Percentiles rank a stretch among this genome's conserved stretches.
phyloP scores from a whole-genome alignment of 2,797 vertebrate species.

The Peromyscus nudipes region DNA sequence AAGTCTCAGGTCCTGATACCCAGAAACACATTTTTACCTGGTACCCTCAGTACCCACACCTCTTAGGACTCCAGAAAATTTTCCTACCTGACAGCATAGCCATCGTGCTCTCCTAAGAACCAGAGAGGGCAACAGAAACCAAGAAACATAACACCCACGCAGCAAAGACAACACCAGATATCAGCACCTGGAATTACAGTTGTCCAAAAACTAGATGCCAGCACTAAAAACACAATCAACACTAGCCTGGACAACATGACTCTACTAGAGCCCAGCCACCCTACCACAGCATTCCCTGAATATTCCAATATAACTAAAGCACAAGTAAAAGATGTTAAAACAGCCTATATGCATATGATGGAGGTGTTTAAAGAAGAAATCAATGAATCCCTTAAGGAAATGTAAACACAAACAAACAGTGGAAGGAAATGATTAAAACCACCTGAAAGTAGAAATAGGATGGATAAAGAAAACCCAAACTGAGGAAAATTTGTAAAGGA shows the following conservation, averaged over 20 bases:
- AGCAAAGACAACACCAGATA: neutral
- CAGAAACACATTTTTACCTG: neutral
- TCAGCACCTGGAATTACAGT: neutral
- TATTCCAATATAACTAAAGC: neutral
- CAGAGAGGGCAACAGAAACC: neutral
- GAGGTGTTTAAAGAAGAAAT: neutral
- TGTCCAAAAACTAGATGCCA: neutral
- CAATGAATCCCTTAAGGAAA: neutral
- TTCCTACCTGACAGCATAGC: neutral
- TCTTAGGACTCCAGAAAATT: neutral
- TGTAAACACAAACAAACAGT: too few species aligned
- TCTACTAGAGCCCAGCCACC: neutral
- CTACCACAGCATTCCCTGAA: neutral
- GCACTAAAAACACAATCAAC: neutral
- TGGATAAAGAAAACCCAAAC: neutral
- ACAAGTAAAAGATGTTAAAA: neutral
- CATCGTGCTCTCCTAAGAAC: neutral
- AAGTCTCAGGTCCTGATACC: neutral
- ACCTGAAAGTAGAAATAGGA: neutral
- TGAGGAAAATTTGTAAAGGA: neutral
- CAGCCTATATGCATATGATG: neutral
- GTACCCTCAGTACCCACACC: neutral
- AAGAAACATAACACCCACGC: neutral
- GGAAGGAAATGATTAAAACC: neutral
- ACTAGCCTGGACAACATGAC: neutral